These are phyloP conservation scores for Muscina levida DNA, from an alignment of 2,888 invertebrate genomes.

Conservation along the genomic window DNA sequence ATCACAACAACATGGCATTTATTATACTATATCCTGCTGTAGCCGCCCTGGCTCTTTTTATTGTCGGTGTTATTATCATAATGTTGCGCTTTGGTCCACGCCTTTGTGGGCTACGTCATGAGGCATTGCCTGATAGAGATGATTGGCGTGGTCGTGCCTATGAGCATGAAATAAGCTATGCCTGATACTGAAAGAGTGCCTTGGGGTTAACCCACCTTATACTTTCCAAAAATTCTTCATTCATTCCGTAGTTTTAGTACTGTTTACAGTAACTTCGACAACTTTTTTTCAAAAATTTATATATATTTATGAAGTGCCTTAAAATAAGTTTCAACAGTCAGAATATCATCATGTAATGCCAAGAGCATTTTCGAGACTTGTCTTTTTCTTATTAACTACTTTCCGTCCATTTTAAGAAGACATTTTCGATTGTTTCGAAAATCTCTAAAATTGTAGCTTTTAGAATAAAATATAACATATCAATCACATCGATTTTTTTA, in stretches of 20 bases:
- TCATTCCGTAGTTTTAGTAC: neutral
- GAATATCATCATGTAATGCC: neutral
- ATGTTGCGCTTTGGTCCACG: slow-evolving; percentile 88
- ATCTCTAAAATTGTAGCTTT: neutral
- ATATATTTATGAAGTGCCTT: slow-evolving; percentile 23
- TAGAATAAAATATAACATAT: slow-evolving; percentile 14
- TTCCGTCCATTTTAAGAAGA: slow-evolving; percentile 22
- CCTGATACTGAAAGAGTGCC: slow-evolving; percentile 68
- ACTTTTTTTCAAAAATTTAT: too few species aligned
- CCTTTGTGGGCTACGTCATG: slow-evolving; percentile 86
- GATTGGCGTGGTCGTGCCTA: slow-evolving; percentile 83
- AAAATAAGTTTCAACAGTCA: slow-evolving; percentile 1
- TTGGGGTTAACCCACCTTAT: too few species aligned
- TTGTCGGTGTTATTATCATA: slow-evolving; percentile 87
- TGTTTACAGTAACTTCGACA: neutral
- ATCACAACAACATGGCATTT: slow-evolving; percentile 82
- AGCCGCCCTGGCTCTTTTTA: slow-evolving; percentile 86
- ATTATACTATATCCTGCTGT: slow-evolving; percentile 89
- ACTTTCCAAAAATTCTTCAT: neutral
- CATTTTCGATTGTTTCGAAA: slow-evolving; percentile 5
- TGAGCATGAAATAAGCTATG: slow-evolving; percentile 79
- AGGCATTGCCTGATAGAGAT: slow-evolving; percentile 83
- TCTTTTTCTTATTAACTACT: neutral
- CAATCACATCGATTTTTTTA: slow-evolving; percentile 30
- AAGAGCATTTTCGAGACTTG: slow-evolving; percentile 4